These are phyloP conservation scores for Calameuta idolon DNA, from an alignment of 2,888 invertebrate species.

Conservation along the genomic window DNA sequence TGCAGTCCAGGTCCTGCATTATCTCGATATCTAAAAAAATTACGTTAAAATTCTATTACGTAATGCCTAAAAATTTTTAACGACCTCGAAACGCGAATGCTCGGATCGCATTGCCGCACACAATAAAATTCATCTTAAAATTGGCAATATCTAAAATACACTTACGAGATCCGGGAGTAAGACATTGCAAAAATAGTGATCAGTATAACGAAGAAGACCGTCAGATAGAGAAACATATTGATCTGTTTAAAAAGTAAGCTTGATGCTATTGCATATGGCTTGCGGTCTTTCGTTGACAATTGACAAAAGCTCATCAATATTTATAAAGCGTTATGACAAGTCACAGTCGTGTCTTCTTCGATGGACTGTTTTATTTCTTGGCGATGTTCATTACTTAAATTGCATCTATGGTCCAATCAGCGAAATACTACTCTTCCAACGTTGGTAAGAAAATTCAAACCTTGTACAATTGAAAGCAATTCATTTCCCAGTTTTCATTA, in stretches of 20 bases:
- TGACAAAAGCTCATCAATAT: neutral
- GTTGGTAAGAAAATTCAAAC: too few relatives aligned
- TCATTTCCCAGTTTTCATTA: too few relatives aligned
- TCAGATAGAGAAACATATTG: conserved; percentile 44
- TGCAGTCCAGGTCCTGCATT: conserved; percentile 9
- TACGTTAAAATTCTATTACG: neutral
- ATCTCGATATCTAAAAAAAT: conserved; percentile 15
- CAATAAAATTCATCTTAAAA: neutral
- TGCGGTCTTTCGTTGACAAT: neutral
- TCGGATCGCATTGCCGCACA: neutral
- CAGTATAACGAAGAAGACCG: conserved; percentile 37
- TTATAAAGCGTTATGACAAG: neutral
- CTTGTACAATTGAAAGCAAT: too few relatives aligned
- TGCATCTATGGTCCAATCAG: neutral
- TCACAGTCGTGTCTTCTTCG: neutral
- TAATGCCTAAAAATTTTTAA: neutral
- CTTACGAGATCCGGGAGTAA: conserved; percentile 44
- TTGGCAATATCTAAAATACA: conserved; percentile 17
- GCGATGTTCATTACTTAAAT: neutral
- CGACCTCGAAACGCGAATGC: neutral
- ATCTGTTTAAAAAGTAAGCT: conserved; percentile 23
- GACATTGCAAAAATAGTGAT: conserved; percentile 50
- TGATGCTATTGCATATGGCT: neutral
- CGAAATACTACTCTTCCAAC: too few relatives aligned
- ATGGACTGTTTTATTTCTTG: neutral